Percentiles rank a stretch among this genome's conserved stretches.
Conservation (phyloP, 2,113 vertebrate genomes). For the Tragelaphus scriptus region DNA sequence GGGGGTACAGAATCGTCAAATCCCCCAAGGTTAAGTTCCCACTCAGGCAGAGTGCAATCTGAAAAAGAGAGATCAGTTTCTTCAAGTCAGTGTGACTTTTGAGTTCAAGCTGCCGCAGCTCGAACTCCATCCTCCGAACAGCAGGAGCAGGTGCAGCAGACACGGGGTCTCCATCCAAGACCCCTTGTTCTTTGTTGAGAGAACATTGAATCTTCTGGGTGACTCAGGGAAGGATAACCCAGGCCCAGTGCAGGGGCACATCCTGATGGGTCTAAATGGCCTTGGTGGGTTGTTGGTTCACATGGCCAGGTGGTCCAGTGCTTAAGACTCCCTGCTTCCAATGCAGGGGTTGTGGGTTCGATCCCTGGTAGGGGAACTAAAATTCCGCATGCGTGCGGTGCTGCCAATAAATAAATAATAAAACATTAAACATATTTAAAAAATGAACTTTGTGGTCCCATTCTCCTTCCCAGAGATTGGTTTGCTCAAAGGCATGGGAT, state of each 20-base stretch:
- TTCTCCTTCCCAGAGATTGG: not conserved
- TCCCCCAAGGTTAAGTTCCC: not conserved
- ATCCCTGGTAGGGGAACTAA: not conserved
- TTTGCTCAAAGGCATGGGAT: not conserved
- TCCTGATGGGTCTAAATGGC: not conserved
- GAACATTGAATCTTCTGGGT: too few species aligned
- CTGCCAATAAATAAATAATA: not conserved
- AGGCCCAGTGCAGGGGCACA: too few species aligned
- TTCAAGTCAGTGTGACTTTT: not conserved
- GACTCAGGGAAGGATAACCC: not conserved
- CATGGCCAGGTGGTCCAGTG: not conserved
- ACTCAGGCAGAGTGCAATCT: not conserved
- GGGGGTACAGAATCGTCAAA: not conserved
- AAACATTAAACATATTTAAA: not conserved
- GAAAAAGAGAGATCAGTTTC: not conserved
- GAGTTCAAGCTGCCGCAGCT: not conserved
- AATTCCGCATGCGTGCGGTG: not conserved
- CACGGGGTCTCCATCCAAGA: not conserved
- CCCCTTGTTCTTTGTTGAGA: not conserved
- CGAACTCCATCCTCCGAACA: rapidly evolving
- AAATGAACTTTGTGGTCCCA: not conserved
- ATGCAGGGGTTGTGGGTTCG: not conserved
- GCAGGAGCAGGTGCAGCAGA: not conserved
- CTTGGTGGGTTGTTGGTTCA: not conserved
- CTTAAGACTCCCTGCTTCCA: not conserved